Evolutionary conservation across 2,797 vertebrate species (phyloP), one percentile per base, ranked within the genome.

Genomic region (Cichlasoma orientale): DNA sequence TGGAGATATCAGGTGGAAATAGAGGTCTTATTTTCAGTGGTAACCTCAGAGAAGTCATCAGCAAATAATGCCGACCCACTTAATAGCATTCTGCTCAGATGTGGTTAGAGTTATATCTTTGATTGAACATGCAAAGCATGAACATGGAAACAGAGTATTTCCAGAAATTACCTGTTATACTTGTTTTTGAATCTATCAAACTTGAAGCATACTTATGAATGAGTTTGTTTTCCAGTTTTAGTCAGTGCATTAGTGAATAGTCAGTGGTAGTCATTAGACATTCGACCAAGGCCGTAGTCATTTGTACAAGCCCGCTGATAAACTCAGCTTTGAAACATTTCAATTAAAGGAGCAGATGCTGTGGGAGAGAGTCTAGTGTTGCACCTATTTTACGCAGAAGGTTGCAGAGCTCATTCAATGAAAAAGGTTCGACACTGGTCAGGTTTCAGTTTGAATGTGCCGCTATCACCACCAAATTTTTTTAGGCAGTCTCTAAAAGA

Each of bases 1-100:
- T 70, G 7, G 59, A 59, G 69, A 59, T 75, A 80, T 91, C 82
- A 80, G 47, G 74, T 83, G 61, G 56, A 27, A 72, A 70, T 18
- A 13, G 54, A 56, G 57, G 6, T 70, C 44, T 84, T 41, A 80
- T 74, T 89, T 86, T 82, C 50, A 33, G 18, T 29, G 56, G 27
- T 78, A 72, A 71, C 56, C 74, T 72, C 11, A 47, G 21, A 63
- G 23, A 74, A 76, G 56, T 57, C 52, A 71, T 77, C 54, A 66
- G 58, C 12, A 78, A 74, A 63, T n/a, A 21, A 68, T 41, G 6
- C 50, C 4, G 52, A 29, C 23, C 6, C 36, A 1, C 25, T 70
- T 68, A 14, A 14, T 31, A 23, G 73, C 47, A 16, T 36, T 72
- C 56, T 14, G 36, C 68, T 56, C 52, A 23, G 50, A 27, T 21